phyloP scores from a whole-genome alignment of 2,113 vertebrate genomes.

The Atlantisia rogersi region DNA sequence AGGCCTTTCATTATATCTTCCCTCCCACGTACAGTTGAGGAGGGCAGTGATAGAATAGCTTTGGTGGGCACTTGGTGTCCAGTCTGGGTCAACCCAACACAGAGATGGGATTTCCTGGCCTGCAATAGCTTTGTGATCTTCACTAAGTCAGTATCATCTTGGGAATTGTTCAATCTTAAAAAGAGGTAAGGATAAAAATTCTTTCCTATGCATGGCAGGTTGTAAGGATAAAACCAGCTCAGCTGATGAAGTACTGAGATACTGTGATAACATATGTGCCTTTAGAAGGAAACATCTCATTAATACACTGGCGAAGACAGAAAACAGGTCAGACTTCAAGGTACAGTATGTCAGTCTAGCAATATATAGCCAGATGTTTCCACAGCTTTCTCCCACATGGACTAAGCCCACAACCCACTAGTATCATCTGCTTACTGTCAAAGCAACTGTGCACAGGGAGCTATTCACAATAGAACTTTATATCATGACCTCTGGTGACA shows the following conservation, averaged over 20 bases:
- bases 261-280: background rate
- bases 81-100: too few species aligned
- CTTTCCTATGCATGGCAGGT: background rate
- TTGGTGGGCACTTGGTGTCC: too few species aligned
- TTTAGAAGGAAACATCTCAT: background rate
- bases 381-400: background rate
- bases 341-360: background rate
- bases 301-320: background rate
- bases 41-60: too few species aligned
- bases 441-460: background rate
- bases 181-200: background rate
- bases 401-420: background rate
- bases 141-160: background rate
- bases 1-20: too few species aligned
- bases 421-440: background rate
- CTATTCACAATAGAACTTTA: background rate
- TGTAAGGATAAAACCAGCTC: background rate
- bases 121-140: background rate
- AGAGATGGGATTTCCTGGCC: background rate
- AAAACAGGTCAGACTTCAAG: background rate
- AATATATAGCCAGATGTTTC: background rate
- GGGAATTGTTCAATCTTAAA: background rate
- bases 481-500: background rate
- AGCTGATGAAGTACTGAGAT: background rate
- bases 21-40: too few species aligned